Evolutionary conservation across 2,888 invertebrate genomes (phyloP), one percentile per base, ranked within the genome.

Genomic region (Chalcis sispes): DNA sequence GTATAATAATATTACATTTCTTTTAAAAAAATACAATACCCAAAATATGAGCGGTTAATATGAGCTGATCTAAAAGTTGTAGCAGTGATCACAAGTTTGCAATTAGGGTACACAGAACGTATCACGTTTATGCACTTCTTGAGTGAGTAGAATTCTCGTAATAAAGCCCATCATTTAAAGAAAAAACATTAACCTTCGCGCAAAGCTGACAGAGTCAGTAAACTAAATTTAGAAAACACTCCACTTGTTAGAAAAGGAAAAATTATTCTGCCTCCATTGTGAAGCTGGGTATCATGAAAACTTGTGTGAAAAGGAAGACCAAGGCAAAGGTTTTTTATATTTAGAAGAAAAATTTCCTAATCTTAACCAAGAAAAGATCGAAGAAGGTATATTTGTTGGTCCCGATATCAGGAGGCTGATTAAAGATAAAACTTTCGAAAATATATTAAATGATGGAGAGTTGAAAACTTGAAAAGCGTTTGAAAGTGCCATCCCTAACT

Each of bases 381-480:
- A 46, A 40, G 15, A 69, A 56, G 81, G 80, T 25, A 69, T 81
- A 32, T 79, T 81, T 62, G 78, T 74, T 73, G 80, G 80, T 15
- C 79, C 80, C n/a, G 74, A 81, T 58, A 82, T 80, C 13, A 56
- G 81, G 50, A 72, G 73, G 70, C 75, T 82, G 15, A 75, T 79
- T 36, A 79, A 67, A 58, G 79, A 80, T 75, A 27, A 25, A 27
- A 36, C 75, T 25, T 81, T 81, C 62, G 71, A 59, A 23, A 58
- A 46, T 13, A 74, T 25, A 62, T 77, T 83, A 64, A 71, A 61
- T 48, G 52, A 10, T 61, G 23, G 36, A 8, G 78, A 81, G 77
- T 67, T 25, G 59, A 40, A 48, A 50, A 78, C 78, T 70, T 80
- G 81, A 77, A 62, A 23, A n/a, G 36, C 48, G 13, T 77, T 79